Percentiles rank a stretch among this genome's conserved stretches.
phyloP scores from a whole-genome alignment of 2,797 vertebrate species.

The Alectoris magna region DNA sequence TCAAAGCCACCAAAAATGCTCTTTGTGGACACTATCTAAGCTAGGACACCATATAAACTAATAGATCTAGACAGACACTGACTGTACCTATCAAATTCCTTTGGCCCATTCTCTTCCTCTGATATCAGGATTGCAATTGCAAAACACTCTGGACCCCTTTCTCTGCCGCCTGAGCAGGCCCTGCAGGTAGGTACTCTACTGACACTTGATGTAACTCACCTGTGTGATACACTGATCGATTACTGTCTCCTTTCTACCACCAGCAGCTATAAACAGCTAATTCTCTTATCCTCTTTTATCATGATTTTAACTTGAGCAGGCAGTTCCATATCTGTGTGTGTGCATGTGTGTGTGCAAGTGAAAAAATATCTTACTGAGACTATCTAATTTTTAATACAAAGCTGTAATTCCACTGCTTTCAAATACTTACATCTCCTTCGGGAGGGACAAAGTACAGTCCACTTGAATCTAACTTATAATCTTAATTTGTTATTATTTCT shows the following conservation, averaged over 20 bases:
- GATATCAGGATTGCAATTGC: not conserved
- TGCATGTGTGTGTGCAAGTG: too few relatives aligned
- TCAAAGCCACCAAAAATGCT: not conserved
- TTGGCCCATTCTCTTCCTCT: not conserved
- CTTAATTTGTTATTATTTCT: slow-evolving; percentile 72
- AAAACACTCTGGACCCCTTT: not conserved
- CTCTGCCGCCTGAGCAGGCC: not conserved
- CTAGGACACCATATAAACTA: not conserved
- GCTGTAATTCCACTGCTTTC: not conserved
- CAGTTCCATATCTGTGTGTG: not conserved
- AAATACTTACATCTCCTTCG: slow-evolving; percentile 83
- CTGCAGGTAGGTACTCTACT: not conserved
- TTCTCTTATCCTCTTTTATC: too few relatives aligned
- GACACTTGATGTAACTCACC: too few relatives aligned
- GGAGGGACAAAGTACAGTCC: slow-evolving; percentile 86
- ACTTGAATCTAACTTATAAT: slow-evolving; percentile 88
- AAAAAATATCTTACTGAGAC: too few relatives aligned
- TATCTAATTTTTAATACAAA: too few relatives aligned
- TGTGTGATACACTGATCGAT: too few relatives aligned
- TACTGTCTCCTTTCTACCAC: too few relatives aligned
- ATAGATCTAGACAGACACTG: not conserved
- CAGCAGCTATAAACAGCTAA: too few relatives aligned
- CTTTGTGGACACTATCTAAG: not conserved
- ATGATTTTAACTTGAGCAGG: too few relatives aligned
- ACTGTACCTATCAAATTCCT: not conserved